A percentile compares a stretch with the other conserved stretches of the same genome.
Conservation (phyloP, 1,140 invertebrate species). For the Octopus sinensis region DNA sequence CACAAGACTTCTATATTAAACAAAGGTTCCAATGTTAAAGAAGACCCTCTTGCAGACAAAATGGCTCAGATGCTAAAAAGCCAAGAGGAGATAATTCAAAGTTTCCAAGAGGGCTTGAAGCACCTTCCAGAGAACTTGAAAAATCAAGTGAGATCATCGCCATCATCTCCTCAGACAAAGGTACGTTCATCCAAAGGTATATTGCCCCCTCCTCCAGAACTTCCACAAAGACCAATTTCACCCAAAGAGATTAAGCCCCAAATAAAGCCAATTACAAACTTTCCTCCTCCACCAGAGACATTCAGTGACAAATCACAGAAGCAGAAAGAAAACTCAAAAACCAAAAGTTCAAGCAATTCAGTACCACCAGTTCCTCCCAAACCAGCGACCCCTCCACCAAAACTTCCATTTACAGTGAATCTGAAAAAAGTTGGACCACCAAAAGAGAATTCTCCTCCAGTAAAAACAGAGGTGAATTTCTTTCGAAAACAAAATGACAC, state of each 20-base stretch:
- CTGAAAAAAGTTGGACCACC: neutral
- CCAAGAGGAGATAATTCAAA: neutral
- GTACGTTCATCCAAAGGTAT: neutral
- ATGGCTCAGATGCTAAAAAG: neutral
- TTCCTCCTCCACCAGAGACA: constrained; percentile 8
- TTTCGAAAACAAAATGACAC: neutral
- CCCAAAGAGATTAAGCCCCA: neutral
- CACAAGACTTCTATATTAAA: neutral
- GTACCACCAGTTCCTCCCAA: neutral
- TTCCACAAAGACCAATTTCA: neutral
- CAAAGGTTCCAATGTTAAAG: neutral
- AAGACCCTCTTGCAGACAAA: neutral
- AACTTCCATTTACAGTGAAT: neutral
- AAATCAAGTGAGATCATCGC: neutral
- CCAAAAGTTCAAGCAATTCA: neutral
- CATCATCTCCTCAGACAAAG: neutral
- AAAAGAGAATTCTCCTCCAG: neutral
- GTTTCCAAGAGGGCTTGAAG: neutral
- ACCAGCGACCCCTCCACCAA: neutral
- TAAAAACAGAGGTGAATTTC: neutral
- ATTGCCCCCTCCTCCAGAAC: neutral
- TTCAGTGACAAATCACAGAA: neutral
- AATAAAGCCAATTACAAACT: neutral
- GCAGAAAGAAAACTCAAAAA: neutral
- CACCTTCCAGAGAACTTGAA: neutral